Percentiles rank a stretch among this genome's conserved stretches.
phyloP scores from a whole-genome alignment of 2,113 vertebrate species.

The Oriolus oriolus region DNA sequence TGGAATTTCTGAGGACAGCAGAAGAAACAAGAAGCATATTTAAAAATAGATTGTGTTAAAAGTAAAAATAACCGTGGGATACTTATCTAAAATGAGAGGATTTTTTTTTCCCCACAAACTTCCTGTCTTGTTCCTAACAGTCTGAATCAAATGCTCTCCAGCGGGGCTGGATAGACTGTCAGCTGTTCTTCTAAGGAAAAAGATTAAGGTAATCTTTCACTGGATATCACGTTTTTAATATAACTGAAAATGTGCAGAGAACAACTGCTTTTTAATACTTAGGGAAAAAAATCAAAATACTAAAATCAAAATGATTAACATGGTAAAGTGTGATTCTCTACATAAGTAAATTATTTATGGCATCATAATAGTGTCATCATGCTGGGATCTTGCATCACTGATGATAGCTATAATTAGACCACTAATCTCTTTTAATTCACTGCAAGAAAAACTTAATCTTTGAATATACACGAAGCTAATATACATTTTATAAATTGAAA shows the following conservation, averaged over 20 bases:
- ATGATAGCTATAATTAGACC: not conserved
- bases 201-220: not conserved
- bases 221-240: not conserved
- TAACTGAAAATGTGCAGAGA: not conserved
- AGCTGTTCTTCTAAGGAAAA: not conserved
- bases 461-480: not conserved
- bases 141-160: not conserved
- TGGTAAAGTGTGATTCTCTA: not conserved
- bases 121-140: conserved; percentile 2
- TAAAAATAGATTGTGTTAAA: conserved; percentile 39
- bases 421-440: not conserved
- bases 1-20: conserved; percentile 23
- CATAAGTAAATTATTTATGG: not conserved
- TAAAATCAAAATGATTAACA: not conserved
- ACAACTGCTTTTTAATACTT: not conserved
- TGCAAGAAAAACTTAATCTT: not conserved
- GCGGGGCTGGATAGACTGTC: not conserved
- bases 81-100: not conserved
- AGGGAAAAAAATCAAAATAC: not conserved
- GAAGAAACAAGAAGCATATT: not conserved
- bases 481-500: not conserved
- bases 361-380: not conserved
- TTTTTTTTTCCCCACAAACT: not conserved
- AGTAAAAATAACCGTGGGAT: conserved; percentile 55
- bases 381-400: not conserved